Conservation (phyloP, 1,140 invertebrate species). For the Semibalanus balanoides region DNA sequence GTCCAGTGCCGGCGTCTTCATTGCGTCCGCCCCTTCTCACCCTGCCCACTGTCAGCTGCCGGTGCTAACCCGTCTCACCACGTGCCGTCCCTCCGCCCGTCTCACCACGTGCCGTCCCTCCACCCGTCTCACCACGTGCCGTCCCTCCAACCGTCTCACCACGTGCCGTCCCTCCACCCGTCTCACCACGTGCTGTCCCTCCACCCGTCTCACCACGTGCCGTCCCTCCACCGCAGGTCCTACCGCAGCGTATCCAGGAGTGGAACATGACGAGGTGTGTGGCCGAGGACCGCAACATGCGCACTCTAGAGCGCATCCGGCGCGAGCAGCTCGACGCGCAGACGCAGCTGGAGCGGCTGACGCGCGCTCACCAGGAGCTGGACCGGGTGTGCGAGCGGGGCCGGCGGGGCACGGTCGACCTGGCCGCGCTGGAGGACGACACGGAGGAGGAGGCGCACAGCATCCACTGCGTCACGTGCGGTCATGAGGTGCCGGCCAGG, state of each 20-base stretch:
- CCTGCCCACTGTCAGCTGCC: too few relatives aligned
- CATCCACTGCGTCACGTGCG: slow-evolving; percentile 90
- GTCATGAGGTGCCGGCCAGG: slow-evolving; percentile 69
- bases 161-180: too few relatives aligned
- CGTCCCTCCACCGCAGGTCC: slow-evolving; percentile 35
- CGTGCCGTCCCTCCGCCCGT: too few relatives aligned
- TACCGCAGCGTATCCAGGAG: slow-evolving; percentile 85
- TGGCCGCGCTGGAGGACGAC: slow-evolving; percentile 45
- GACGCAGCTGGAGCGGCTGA: slow-evolving; percentile 37
- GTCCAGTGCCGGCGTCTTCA: too few relatives aligned
- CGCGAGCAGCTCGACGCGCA: slow-evolving; percentile 59
- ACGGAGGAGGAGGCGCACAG: slow-evolving; percentile 51
- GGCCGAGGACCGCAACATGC: slow-evolving; percentile 73
- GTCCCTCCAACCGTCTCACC: too few relatives aligned
- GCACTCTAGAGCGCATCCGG: slow-evolving; percentile 64
- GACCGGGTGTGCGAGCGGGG: slow-evolving; percentile 51
- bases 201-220: too few relatives aligned
- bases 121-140: too few relatives aligned
- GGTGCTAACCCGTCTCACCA: too few relatives aligned
- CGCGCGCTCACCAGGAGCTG: slow-evolving; percentile 1
- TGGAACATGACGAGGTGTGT: slow-evolving; percentile 79
- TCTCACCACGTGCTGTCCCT: too few relatives aligned
- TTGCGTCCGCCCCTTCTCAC: too few relatives aligned
- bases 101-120: too few relatives aligned
- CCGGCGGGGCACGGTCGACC: slow-evolving; percentile 45